phyloP scores from a whole-genome alignment of 2,888 invertebrate species.

The Schizaphis graminum region DNA sequence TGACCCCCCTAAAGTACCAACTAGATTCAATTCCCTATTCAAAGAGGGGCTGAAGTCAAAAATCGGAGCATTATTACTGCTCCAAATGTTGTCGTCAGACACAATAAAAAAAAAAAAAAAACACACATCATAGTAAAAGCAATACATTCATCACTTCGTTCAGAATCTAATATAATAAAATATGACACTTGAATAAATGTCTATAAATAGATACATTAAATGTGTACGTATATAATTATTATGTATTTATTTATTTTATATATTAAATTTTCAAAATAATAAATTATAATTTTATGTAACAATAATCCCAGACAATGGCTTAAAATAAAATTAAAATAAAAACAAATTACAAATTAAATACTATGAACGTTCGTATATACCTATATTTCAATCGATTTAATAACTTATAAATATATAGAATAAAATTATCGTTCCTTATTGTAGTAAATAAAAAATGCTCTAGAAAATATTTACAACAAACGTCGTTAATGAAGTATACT shows the following conservation, averaged over 20 bases:
- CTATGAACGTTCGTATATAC: background rate
- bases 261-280: background rate
- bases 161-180: too few relatives aligned
- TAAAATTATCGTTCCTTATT: background rate
- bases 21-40: too few relatives aligned
- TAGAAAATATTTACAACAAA: slow-evolving; percentile 25
- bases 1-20: too few relatives aligned
- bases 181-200: background rate
- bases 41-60: too few relatives aligned
- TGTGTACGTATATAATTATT: background rate
- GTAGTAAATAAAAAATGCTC: background rate
- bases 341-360: background rate
- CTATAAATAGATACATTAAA: background rate
- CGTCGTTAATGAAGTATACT: background rate
- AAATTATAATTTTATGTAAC: background rate
- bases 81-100: too few relatives aligned
- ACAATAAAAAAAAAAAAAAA: too few relatives aligned
- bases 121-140: too few relatives aligned
- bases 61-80: too few relatives aligned
- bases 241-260: background rate
- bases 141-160: too few relatives aligned
- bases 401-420: background rate
- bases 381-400: background rate
- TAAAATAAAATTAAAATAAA: background rate
- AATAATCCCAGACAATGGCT: background rate